Conservation (phyloP, 2,797 vertebrate species). For the Psittacula echo region DNA sequence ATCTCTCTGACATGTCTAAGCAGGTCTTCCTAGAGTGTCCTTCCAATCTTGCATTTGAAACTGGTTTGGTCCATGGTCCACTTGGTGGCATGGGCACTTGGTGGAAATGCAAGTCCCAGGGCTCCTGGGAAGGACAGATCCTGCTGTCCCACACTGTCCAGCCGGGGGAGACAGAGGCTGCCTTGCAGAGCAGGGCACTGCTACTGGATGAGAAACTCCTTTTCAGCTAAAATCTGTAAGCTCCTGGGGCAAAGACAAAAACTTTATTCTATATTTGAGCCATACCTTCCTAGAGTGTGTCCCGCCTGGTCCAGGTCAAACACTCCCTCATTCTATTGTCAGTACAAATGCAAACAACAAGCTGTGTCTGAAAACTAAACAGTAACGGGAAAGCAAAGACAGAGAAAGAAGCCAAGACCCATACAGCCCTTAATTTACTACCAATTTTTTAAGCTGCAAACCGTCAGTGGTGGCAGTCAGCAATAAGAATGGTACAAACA, state of each 20-base stretch:
- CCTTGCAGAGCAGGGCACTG: not conserved
- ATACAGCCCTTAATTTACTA: not conserved
- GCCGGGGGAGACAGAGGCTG: fast-evolving
- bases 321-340: fast-evolving
- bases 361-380: not conserved
- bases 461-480: not conserved
- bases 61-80: fast-evolving
- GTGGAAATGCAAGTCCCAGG: not conserved
- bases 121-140: not conserved
- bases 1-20: fast-evolving
- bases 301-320: not conserved
- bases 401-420: not conserved
- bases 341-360: not conserved
- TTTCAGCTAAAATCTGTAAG: not conserved
- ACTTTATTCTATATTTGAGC: not conserved
- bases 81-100: not conserved
- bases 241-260: not conserved
- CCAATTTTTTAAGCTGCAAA: not conserved
- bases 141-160: not conserved
- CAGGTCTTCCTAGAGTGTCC: fast-evolving
- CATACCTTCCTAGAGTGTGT: fast-evolving
- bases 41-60: not conserved
- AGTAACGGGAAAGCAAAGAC: not conserved
- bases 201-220: not conserved
- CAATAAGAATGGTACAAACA: not conserved